Conservation (phyloP, 2,888 invertebrate genomes). For the Euplagia quadripunctaria region DNA sequence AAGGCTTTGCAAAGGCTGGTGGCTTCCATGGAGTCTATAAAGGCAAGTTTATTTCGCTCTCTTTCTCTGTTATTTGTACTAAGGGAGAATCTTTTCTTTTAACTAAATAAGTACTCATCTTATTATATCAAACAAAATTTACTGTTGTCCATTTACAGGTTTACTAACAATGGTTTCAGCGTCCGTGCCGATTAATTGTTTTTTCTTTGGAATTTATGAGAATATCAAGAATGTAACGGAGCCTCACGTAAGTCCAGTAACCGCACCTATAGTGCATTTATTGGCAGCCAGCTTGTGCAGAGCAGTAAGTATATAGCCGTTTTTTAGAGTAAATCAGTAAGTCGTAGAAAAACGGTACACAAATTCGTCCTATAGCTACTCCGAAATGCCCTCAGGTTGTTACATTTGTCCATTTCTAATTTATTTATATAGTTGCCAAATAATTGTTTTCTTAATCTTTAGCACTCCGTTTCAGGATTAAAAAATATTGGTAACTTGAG, state of each 20-base stretch:
- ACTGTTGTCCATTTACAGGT: slow-evolving; percentile 57
- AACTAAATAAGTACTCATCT: too few species aligned
- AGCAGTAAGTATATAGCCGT: slow-evolving; percentile 1
- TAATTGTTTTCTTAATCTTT: too few species aligned
- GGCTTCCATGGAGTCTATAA: slow-evolving; percentile 91
- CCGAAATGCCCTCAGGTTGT: too few species aligned
- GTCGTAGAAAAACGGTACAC: too few species aligned
- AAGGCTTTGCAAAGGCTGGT: slow-evolving; percentile 95
- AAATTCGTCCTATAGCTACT: too few species aligned
- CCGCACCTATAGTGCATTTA: slow-evolving; percentile 92
- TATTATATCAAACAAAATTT: not conserved
- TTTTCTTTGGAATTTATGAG: slow-evolving; percentile 97
- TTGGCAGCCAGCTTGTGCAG: slow-evolving; percentile 93
- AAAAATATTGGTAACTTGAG: too few species aligned
- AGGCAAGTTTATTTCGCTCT: slow-evolving; percentile 57
- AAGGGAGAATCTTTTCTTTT: too few species aligned
- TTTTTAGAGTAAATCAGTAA: not conserved
- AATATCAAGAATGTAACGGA: slow-evolving; percentile 88
- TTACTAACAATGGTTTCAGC: slow-evolving; percentile 77
- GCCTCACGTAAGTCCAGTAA: slow-evolving; percentile 80
- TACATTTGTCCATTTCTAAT: too few species aligned
- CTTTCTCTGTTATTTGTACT: not conserved
- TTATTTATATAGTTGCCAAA: too few species aligned
- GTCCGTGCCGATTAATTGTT: slow-evolving; percentile 76
- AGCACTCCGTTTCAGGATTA: too few species aligned